These are phyloP conservation scores for Odocoileus virginianus DNA, from an alignment of 2,113 vertebrate species.

Conservation along the genomic window DNA sequence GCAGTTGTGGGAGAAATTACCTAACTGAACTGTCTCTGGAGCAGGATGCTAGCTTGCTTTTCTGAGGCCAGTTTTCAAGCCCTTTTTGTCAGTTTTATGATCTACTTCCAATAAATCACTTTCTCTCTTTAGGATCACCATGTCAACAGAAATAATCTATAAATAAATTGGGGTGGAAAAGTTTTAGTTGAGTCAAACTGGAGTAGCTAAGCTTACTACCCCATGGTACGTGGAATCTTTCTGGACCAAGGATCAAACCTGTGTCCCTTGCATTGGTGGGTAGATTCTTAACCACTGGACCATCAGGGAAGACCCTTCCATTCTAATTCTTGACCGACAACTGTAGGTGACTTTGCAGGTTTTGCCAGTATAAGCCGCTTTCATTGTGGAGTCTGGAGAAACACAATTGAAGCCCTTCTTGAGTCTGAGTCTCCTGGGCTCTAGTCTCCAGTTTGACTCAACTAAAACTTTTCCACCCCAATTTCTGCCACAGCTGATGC, in stretches of 20 bases:
- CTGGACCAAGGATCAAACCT: background rate
- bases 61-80: no score
- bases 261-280: background rate
- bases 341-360: background rate
- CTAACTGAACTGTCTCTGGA: no score
- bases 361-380: background rate
- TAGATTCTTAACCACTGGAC: background rate
- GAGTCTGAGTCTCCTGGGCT: background rate
- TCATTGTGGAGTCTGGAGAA: background rate
- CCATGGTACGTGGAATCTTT: background rate
- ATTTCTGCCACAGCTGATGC: background rate
- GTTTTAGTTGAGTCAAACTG: no score
- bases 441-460: background rate
- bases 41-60: no score
- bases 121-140: no score
- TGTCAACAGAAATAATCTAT: no score
- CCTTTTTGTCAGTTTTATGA: no score
- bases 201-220: background rate
- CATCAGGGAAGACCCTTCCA: background rate
- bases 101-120: no score
- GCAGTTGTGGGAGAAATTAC: background rate
- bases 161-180: no score
- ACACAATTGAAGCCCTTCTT: background rate
- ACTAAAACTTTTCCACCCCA: background rate
- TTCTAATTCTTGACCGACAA: background rate